Percentiles rank a stretch among this genome's conserved stretches.
Evolutionary conservation across 2,888 invertebrate species (phyloP).

Genomic region (Heliconius erato): DNA sequence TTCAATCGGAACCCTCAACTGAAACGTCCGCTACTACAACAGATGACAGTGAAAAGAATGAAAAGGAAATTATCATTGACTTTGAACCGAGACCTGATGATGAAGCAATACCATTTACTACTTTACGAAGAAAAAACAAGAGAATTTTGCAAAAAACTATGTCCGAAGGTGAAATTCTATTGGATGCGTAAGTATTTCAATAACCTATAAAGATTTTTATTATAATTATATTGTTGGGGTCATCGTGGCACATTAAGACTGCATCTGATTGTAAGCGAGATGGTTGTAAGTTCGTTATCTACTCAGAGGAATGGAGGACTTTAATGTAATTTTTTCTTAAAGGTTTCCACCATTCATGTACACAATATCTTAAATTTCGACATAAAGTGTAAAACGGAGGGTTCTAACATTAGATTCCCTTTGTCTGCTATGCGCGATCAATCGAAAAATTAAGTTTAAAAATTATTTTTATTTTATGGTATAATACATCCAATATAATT

Average conservation of each 20-base stretch:
- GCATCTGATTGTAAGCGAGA: neutral
- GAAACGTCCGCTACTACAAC: conserved; percentile 83
- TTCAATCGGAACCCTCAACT: conserved; percentile 84
- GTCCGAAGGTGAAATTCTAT: conserved; percentile 92
- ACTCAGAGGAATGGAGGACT: neutral
- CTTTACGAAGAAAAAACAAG: conserved; percentile 80
- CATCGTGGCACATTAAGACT: too few relatives aligned
- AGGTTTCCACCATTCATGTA: too few relatives aligned
- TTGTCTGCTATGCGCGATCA: too few relatives aligned
- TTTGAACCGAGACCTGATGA: conserved; percentile 91
- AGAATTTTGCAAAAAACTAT: conserved; percentile 90
- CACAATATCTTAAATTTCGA: too few relatives aligned
- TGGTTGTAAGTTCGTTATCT: neutral
- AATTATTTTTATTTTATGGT: neutral
- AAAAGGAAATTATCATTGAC: conserved; percentile 94
- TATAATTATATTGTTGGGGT: neutral
- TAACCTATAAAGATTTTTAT: neutral
- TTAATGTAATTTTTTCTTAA: too few relatives aligned
- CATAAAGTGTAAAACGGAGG: too few relatives aligned
- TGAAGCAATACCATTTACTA: conserved; percentile 88
- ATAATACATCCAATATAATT: neutral
- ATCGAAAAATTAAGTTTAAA: too few relatives aligned
- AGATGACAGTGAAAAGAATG: conserved; percentile 87
- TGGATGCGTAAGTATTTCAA: conserved; percentile 82
- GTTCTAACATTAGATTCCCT: too few relatives aligned